These are phyloP conservation scores for Coregonus ussuriensis DNA, from an alignment of 2,797 vertebrate genomes.

Conservation along the genomic window DNA sequence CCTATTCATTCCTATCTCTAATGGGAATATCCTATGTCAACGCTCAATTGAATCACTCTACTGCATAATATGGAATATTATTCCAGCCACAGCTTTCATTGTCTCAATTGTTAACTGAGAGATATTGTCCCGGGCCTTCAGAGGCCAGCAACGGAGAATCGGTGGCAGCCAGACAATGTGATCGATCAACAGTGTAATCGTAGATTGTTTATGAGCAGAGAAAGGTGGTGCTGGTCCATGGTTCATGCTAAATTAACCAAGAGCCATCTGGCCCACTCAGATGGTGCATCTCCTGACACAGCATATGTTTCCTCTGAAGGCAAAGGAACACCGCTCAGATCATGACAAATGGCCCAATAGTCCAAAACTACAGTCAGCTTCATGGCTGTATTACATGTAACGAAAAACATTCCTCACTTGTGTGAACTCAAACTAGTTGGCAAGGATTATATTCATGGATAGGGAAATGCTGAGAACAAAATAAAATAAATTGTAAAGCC, in stretches of 20 bases:
- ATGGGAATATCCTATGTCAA: background rate
- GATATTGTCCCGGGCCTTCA: constrained; percentile 33
- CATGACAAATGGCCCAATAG: constrained; percentile 18
- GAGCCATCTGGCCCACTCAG: constrained; percentile 59
- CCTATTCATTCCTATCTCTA: background rate
- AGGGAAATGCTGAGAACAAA: background rate
- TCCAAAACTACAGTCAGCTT: constrained; percentile 7
- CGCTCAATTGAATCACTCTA: constrained; percentile 35
- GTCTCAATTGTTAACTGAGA: constrained; percentile 47
- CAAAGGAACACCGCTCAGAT: constrained; percentile 1
- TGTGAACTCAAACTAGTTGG: background rate
- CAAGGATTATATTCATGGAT: background rate
- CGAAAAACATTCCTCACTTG: constrained; percentile 23
- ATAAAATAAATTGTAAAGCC: background rate
- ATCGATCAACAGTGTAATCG: constrained; percentile 46
- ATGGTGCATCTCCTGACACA: constrained; percentile 43
- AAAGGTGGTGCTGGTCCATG: constrained; percentile 45
- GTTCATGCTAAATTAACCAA: constrained; percentile 66
- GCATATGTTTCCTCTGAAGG: constrained; percentile 36
- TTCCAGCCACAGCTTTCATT: constrained; percentile 23
- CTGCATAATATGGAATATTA: constrained; percentile 9
- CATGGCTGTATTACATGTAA: constrained; percentile 5
- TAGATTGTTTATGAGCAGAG: constrained; percentile 44
- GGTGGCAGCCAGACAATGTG: constrained; percentile 19
- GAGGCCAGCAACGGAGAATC: too few species aligned